Base-by-base conservation (phyloP, 2,888 invertebrate genomes). In the Chrysodeixis includens region DNA sequence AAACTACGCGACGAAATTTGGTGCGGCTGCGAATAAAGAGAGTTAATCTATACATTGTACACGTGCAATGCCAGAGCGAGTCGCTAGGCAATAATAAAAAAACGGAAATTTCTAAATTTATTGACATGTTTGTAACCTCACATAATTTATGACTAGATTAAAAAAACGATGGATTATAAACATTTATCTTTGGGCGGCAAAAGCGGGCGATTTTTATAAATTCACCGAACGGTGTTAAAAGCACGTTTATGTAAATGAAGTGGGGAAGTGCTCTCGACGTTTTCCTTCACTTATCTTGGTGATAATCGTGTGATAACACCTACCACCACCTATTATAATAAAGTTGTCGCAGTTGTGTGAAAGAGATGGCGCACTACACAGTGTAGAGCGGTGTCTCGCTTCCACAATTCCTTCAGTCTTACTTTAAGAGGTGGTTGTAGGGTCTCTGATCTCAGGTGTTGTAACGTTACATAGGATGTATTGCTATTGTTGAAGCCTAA, bases 211-310 rank as follows among this genome's bases (percentile, higher is more conserved):
- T 74, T 73, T 78, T 79, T 72, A 69, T 73, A 69, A 80, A 80
- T 73, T 70, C 69, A 63, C 62, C 51, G 52, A 66, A 66, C 56
- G 55, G 60, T 54, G 62, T 61, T 61, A 56, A 22, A 18, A 69
- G 72, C 77, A 81, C 82, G 80, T 82, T 70, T 69, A 70, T 74
- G 71, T 73, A 69, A 82, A 80, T 73, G 66, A 77, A 81, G 59
- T 57, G 35, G 66, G 61, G 14, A 58, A 67, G 62, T 49, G 63
- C 61, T 56, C 26, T 35, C 66, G 49, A 46, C 58, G 55, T 56
- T 57, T 59, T 18, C 46, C 55, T 30, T 30, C 40, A 62, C 55
- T 68, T 68, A 80, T 76, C 76, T 64, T 61, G n/a, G 53, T 62
- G 69, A 74, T 80, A 80, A 80, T 80, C 71, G 35, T 30, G 35